Evolutionary conservation across 2,888 invertebrate genomes (phyloP), one percentile per base, ranked within the genome.

Genomic region (Amphipyra berbera): DNA sequence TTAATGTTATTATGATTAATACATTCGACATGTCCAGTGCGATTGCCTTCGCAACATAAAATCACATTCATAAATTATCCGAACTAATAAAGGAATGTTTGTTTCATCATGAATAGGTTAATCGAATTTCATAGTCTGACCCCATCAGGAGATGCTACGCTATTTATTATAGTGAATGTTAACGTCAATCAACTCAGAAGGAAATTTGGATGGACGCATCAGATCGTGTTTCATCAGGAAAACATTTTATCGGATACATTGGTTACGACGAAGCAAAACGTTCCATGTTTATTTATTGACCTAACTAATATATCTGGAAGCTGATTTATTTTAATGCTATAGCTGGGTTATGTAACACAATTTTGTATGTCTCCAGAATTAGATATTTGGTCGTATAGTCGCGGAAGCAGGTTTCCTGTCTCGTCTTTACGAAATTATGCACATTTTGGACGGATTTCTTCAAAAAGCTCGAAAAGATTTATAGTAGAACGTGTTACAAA

Each of bases 111-210:
- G 77, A 74, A 80, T 82, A 84, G 84, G 83, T 86, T 88, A 91
- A 90, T 90, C 87, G 86, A 82, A 85, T 86, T 87, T 86, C 80
- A 82, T 78, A 81, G 84, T 84, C 78, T 87, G 89, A 88, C 84
- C 85, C 79, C 78, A 67, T 74, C 68, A 82, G 82, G 84, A 84
- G 84, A 85, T 84, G 79, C 75, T 61, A 67, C 76, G 81, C 82
- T 85, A 88, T 89, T 88, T 88, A 82, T 88, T 83, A 84, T 71
- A 78, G 73, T 73, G 83, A 87, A 87, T 85, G 76, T 77, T 72
- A 79, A 84, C 81, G 89, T 90, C 89, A 90, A 88, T 90, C 77
- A 79, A 76, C 44, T 70, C 49, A 35, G 47, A 63, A 82, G 81
- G 71, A 86, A 86, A 86, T 85, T 81, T 78, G 73, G 75, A 81